Evolutionary conservation across 1,140 invertebrate genomes (phyloP).

Genomic region (Aphelinus atriplicis): DNA sequence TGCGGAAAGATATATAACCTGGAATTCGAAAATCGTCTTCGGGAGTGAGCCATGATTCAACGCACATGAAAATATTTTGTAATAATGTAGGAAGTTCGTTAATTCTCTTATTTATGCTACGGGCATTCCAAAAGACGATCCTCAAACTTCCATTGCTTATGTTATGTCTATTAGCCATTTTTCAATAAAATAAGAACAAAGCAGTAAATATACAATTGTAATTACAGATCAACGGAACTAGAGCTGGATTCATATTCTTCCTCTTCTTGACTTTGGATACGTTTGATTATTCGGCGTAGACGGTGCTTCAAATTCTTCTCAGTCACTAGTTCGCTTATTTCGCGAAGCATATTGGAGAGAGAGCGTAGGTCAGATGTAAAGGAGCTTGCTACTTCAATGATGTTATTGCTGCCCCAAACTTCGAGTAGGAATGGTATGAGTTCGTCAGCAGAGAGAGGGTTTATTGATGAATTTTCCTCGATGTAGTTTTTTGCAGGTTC

Average conservation of each 20-base stretch:
- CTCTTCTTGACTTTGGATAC: neutral
- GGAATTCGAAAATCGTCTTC: constrained; percentile 1
- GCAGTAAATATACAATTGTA: neutral
- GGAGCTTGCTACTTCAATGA: neutral
- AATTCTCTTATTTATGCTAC: neutral
- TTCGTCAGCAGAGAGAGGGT: neutral
- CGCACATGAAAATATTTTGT: constrained; percentile 12
- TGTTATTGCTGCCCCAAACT: neutral
- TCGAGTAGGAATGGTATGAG: neutral
- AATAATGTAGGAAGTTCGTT: neutral
- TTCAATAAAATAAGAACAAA: no score
- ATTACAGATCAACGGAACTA: neutral
- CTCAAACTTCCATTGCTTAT: neutral
- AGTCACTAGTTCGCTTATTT: neutral
- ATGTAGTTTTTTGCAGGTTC: neutral
- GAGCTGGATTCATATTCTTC: neutral
- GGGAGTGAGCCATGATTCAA: constrained; percentile 25
- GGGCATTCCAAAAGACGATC: no score
- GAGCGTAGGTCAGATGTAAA: neutral
- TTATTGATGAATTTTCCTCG: neutral
- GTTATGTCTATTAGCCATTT: neutral
- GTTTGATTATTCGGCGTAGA: neutral
- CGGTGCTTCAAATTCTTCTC: neutral
- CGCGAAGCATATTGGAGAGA: neutral
- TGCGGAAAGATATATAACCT: constrained; percentile 7